Evolutionary conservation across 2,888 invertebrate genomes (phyloP), one percentile per base, ranked within the genome.

Genomic region (Dynastes maya): DNA sequence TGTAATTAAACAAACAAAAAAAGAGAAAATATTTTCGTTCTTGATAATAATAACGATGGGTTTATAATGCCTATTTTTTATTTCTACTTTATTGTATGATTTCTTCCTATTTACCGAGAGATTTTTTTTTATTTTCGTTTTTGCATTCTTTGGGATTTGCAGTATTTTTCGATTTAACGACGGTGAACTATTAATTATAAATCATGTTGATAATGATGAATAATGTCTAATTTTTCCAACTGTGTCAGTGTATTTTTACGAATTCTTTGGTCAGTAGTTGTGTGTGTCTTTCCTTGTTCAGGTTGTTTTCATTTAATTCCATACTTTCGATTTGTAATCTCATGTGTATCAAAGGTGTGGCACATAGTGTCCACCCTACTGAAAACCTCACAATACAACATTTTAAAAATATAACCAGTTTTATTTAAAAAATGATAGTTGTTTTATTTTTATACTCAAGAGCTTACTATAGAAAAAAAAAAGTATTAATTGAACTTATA

Each of bases 211-310:
- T 77, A 40, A 77, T 70, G 77, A 37, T 75, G 40, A 68, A 77
- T 68, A 68, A 51, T 74, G 61, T 74, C 72, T 77, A 61, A 37
- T 78, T 79, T 68, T 75, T 67, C 79, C 76, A 81, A 78, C 75
- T 85, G 85, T 87, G 86, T 87, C 86, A 86, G 86, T 87, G 87
- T 87, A 86, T 86, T 87, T 88, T 87, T 87, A 86, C 86, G 85
- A 85, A 85, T 86, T 74, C 85, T 86, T 86, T 86, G 86, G 86
- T 88, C 86, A 84, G 87, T 88, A 88, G 87, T 87, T 86, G 86
- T 87, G 86, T 86, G 87, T 87, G 86, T 87, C 83, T 85, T 84
- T 86, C 85, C 85, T 85, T 85, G 85, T 87, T 86, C 85, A 83
- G 84, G 84, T 85, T 85, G 82, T 85, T 85, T 85, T 83, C 83